These are phyloP conservation scores for Spea hammondii DNA, from an alignment of 2,797 vertebrate species.

Conservation along the genomic window DNA sequence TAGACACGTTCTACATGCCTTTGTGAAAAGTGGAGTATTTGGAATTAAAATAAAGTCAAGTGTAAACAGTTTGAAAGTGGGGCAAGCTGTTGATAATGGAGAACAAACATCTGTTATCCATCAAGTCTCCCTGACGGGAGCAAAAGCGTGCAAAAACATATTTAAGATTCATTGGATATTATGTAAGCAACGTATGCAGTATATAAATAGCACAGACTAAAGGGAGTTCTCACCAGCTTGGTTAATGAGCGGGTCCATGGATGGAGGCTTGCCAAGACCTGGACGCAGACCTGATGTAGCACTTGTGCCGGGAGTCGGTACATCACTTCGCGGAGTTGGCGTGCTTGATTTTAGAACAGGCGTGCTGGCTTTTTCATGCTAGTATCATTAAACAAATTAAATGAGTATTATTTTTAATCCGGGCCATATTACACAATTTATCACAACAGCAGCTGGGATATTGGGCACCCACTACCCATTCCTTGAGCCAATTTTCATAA, in stretches of 20 bases:
- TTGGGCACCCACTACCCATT: slow-evolving; percentile 64
- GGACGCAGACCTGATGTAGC: slow-evolving; percentile 79
- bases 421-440: slow-evolving; percentile 72
- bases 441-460: slow-evolving; percentile 71
- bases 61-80: slow-evolving; percentile 58
- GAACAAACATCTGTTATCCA: slow-evolving; percentile 64
- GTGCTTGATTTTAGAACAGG: slow-evolving; percentile 88
- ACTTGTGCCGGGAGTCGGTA: slow-evolving; percentile 83
- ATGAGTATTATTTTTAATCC: slow-evolving; percentile 75
- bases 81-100: slow-evolving; percentile 58
- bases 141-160: slow-evolving; percentile 41
- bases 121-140: slow-evolving; percentile 54
- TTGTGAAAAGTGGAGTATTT: slow-evolving; percentile 58
- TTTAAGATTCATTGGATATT: slow-evolving; percentile 51
- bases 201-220: slow-evolving; percentile 44
- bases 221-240: slow-evolving; percentile 76
- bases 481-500: slow-evolving; percentile 70
- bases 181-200: slow-evolving; percentile 40
- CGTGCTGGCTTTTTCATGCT: slow-evolving; percentile 93
- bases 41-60: slow-evolving; percentile 59
- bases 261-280: slow-evolving; percentile 83
- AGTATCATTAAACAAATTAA: slow-evolving; percentile 76
- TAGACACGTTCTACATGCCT: slow-evolving; percentile 58
- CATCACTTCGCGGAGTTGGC: slow-evolving; percentile 82
- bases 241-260: slow-evolving; percentile 89